phyloP scores from a whole-genome alignment of 2,888 invertebrate genomes.

The Lepidocyrtinus sp. region DNA sequence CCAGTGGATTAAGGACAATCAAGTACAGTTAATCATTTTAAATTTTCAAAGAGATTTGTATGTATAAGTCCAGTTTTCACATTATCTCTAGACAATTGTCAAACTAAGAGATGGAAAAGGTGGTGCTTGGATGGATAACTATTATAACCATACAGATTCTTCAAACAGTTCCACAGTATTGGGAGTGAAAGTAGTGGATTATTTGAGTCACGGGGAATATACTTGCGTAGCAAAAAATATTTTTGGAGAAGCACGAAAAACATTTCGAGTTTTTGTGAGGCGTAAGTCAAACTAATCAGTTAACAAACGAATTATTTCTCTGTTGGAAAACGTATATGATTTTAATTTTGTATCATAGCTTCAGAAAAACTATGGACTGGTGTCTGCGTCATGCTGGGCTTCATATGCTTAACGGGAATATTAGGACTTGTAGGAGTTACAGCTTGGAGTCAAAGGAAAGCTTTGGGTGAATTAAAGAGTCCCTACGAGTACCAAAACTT shows the following conservation, averaged over 20 bases:
- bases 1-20: conserved; percentile 18
- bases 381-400: background rate
- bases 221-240: conserved; percentile 32
- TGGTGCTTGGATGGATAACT: too few relatives aligned
- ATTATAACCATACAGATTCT: too few relatives aligned
- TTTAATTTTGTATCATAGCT: background rate
- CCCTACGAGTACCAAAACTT: too few relatives aligned
- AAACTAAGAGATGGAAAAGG: too few relatives aligned
- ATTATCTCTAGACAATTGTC: too few relatives aligned
- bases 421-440: background rate
- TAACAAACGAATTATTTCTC: too few relatives aligned
- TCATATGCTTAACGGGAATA: background rate
- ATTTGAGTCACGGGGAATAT: conserved; percentile 40
- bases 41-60: conserved; percentile 1
- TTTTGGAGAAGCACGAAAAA: conserved; percentile 20
- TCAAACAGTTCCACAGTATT: conserved; percentile 1
- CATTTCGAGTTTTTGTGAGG: conserved; percentile 31
- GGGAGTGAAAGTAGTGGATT: conserved; percentile 10
- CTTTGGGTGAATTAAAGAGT: too few relatives aligned
- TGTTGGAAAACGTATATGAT: background rate
- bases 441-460: background rate
- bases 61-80: background rate
- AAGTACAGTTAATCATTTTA: background rate
- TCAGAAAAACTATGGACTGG: background rate
- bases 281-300: too few relatives aligned